Percentiles rank a stretch among this genome's conserved stretches.
These are phyloP conservation scores for Bombylius major DNA, from an alignment of 2,888 invertebrate species.

Conservation along the genomic window DNA sequence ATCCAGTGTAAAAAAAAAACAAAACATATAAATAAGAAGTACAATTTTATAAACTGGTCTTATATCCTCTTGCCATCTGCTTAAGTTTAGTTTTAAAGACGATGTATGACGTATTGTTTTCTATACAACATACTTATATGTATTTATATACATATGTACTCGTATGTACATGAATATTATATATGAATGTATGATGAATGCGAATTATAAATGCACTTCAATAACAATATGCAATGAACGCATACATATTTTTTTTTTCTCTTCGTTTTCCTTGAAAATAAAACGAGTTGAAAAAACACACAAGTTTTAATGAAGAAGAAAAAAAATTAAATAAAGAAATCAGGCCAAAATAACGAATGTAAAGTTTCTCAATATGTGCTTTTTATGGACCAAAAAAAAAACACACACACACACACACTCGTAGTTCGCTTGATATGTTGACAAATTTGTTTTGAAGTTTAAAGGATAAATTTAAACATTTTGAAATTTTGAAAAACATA, in stretches of 20 bases:
- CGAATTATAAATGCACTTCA: background rate
- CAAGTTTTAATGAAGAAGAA: too few relatives aligned
- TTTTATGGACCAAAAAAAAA: too few relatives aligned
- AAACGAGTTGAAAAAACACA: too few relatives aligned
- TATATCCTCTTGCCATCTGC: background rate
- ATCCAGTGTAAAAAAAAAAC: background rate
- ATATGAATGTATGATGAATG: background rate
- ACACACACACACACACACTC: too few relatives aligned
- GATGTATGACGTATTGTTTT: background rate
- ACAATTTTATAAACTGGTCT: background rate
- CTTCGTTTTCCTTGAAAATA: background rate
- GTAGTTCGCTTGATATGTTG: too few relatives aligned
- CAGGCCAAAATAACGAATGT: background rate
- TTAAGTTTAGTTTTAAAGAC: background rate
- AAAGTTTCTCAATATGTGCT: too few relatives aligned
- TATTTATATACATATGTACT: background rate
- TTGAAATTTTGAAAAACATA: too few relatives aligned
- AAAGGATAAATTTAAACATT: too few relatives aligned
- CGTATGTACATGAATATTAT: background rate
- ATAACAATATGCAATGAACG: background rate
- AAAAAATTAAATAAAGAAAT: background rate
- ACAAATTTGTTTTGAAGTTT: too few relatives aligned
- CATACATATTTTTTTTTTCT: background rate
- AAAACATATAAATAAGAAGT: background rate
- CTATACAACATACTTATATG: too few relatives aligned